phyloP scores from a whole-genome alignment of 1,140 invertebrate genomes.

The Brachionus plicatilis region DNA sequence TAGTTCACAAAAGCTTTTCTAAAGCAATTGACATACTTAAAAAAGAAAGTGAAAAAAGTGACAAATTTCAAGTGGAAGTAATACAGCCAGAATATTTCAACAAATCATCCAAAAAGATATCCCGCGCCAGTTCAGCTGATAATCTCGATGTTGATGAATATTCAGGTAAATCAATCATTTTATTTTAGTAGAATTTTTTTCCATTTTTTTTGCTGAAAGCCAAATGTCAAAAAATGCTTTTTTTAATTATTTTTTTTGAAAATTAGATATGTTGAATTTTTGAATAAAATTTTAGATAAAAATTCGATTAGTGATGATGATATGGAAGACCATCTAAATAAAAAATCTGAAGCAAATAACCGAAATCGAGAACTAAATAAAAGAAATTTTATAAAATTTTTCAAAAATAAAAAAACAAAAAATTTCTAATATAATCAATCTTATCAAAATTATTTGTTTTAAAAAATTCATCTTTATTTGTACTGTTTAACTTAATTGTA shows the following conservation, averaged over 20 bases:
- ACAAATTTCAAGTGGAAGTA: neutral
- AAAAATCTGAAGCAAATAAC: neutral
- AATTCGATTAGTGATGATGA: neutral
- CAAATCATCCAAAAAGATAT: neutral
- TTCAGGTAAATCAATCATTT: neutral
- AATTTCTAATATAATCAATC: neutral
- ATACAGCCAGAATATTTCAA: neutral
- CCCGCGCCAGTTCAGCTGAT: neutral
- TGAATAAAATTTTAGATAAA: conserved; percentile 36
- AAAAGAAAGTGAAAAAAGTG: conserved; percentile 4
- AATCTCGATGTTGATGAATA: conserved; percentile 19
- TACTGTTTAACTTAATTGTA: too few species aligned
- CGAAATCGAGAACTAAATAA: neutral
- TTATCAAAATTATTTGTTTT: neutral
- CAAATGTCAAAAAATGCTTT: neutral
- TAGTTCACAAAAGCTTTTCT: conserved; percentile 16
- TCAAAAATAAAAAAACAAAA: neutral
- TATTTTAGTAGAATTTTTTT: neutral
- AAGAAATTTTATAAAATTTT: conserved; percentile 10
- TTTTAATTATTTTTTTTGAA: neutral
- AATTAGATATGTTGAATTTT: conserved; percentile 32
- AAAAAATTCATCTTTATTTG: neutral
- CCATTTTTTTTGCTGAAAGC: neutral
- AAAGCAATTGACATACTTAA: conserved; percentile 29
- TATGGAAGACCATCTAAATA: neutral